phyloP scores from a whole-genome alignment of 2,888 invertebrate genomes.

The Chloroclysta siterata region DNA sequence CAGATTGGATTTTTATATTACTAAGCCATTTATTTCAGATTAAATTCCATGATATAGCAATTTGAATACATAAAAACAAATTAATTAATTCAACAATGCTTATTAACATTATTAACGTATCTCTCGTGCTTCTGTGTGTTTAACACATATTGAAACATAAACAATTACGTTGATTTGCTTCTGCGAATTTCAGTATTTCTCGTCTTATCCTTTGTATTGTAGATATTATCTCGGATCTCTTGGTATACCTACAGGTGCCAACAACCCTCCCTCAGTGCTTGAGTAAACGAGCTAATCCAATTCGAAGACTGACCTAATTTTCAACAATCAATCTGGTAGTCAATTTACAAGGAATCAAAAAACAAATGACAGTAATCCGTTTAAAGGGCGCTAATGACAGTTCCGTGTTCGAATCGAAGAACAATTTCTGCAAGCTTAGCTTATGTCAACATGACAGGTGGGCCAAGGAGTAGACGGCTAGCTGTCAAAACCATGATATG shows the following conservation, averaged over 20 bases:
- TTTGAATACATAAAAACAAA: no score
- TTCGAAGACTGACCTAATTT: slow-evolving; percentile 8
- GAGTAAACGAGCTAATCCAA: neutral
- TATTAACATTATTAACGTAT: no score
- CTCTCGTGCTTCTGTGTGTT: no score
- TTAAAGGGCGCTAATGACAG: slow-evolving; percentile 52
- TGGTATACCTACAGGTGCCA: neutral
- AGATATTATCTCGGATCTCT: neutral
- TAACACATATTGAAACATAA: no score
- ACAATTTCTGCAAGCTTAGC: slow-evolving; percentile 50
- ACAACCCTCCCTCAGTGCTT: neutral
- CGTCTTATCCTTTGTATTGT: no score
- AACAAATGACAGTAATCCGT: slow-evolving; percentile 53
- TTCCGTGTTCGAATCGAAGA: slow-evolving; percentile 52
- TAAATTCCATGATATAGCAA: no score
- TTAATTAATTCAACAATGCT: no score
- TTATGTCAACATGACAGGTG: slow-evolving; percentile 39
- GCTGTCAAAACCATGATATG: slow-evolving; percentile 2
- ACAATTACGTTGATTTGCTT: no score
- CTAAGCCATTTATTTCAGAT: no score
- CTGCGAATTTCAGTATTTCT: no score
- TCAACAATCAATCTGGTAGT: slow-evolving; percentile 26
- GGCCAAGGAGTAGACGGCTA: slow-evolving; percentile 32
- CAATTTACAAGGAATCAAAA: slow-evolving; percentile 30
- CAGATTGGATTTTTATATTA: no score